phyloP scores from a whole-genome alignment of 2,797 vertebrate genomes.

The Macroramphosus scolopax region DNA sequence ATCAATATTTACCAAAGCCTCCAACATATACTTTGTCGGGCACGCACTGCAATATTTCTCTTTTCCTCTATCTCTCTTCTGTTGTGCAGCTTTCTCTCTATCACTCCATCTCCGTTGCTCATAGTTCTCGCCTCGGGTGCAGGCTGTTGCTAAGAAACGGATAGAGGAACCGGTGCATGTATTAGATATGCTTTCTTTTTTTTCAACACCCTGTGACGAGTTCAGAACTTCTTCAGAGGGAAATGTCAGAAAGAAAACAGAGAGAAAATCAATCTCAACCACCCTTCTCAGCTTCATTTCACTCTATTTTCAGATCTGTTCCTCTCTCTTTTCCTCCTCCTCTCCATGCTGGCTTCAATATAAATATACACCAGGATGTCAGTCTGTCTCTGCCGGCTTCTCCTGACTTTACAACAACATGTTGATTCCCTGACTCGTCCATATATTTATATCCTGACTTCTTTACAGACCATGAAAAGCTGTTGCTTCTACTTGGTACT shows the following conservation, averaged over 20 bases:
- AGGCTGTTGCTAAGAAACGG: slow-evolving; percentile 82
- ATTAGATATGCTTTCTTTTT: slow-evolving; percentile 68
- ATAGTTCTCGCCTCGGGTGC: slow-evolving; percentile 54
- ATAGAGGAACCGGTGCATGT: slow-evolving; percentile 48
- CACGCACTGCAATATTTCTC: slow-evolving; percentile 15
- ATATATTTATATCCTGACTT: background rate
- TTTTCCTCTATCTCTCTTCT: slow-evolving; percentile 25
- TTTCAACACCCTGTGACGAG: slow-evolving; percentile 38
- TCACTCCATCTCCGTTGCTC: slow-evolving; percentile 44
- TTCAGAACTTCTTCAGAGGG: slow-evolving; percentile 58
- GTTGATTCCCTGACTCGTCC: slow-evolving; percentile 29
- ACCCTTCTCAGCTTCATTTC: slow-evolving; percentile 55
- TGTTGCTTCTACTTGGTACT: too few relatives aligned
- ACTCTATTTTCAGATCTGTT: slow-evolving; percentile 32
- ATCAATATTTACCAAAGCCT: slow-evolving; percentile 60
- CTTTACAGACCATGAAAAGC: too few relatives aligned
- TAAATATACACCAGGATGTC: slow-evolving; percentile 53
- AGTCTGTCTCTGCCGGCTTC: slow-evolving; percentile 19
- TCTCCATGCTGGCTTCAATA: slow-evolving; percentile 27
- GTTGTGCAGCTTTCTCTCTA: slow-evolving; percentile 41
- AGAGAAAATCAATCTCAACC: slow-evolving; percentile 65
- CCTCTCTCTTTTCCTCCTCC: slow-evolving; percentile 10
- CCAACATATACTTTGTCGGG: slow-evolving; percentile 43
- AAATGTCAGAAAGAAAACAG: too few relatives aligned
- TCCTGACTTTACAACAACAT: slow-evolving; percentile 23